phyloP scores from a whole-genome alignment of 92 coral and sea anemone species.

The Metridium senile region DNA sequence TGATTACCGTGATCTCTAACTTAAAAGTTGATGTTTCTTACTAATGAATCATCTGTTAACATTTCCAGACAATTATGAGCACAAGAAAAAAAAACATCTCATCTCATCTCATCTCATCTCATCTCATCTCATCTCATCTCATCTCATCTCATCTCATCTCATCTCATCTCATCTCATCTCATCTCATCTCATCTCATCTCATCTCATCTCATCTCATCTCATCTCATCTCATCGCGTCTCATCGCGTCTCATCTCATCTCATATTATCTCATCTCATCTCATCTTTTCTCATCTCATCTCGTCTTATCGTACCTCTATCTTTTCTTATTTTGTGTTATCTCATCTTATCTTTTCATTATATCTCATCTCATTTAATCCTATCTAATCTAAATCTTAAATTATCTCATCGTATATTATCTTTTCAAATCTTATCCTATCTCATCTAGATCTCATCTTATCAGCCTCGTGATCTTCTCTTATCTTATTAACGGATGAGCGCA shows the following conservation, averaged over 20 bases:
- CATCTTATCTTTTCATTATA: too few species aligned
- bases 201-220: constrained; percentile 39
- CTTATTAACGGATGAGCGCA: too few species aligned
- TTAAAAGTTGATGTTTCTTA: too few species aligned
- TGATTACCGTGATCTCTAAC: too few species aligned
- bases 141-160: constrained; percentile 17
- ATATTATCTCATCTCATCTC: constrained; percentile 11
- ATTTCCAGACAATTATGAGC: too few species aligned
- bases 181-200: constrained; percentile 29
- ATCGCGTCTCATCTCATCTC: constrained; percentile 31
- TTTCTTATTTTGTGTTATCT: not conserved
- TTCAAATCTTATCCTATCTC: too few species aligned
- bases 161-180: constrained; percentile 21
- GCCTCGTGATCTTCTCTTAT: too few species aligned
- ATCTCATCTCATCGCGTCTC: constrained; percentile 30
- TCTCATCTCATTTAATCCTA: too few species aligned
- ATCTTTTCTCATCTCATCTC: constrained; percentile 1
- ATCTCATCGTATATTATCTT: too few species aligned
- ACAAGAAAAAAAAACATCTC: not conserved
- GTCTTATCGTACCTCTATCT: not conserved
- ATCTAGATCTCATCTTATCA: too few species aligned
- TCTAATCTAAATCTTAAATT: too few species aligned
- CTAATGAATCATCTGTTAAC: too few species aligned
- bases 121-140: constrained; percentile 21
- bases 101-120: constrained; percentile 6